These are phyloP conservation scores for Diaprepes abbreviatus DNA, from an alignment of 2,888 invertebrate species.

Conservation along the genomic window DNA sequence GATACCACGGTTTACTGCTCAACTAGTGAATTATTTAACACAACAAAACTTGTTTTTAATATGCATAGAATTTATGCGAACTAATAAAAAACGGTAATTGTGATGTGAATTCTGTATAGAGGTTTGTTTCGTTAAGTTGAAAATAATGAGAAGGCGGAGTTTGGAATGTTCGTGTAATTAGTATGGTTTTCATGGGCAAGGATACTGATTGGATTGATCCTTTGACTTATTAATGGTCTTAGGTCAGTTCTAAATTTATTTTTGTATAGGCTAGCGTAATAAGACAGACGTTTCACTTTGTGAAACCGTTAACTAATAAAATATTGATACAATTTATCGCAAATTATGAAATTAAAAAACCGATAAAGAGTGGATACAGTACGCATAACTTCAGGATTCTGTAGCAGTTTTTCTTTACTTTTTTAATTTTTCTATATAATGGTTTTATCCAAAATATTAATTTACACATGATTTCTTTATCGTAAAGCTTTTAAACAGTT, in stretches of 20 bases:
- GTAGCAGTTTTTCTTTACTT: too few species aligned
- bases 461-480: too few species aligned
- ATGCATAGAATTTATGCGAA: constrained; percentile 6
- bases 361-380: too few species aligned
- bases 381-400: too few species aligned
- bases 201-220: not conserved
- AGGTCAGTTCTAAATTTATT: not conserved
- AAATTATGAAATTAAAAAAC: too few species aligned
- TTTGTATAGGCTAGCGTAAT: not conserved
- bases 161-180: constrained; percentile 2
- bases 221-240: not conserved
- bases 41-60: constrained; percentile 38
- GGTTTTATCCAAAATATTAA: too few species aligned
- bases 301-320: not conserved
- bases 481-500: too few species aligned
- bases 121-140: not conserved
- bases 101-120: constrained; percentile 17
- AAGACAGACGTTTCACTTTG: not conserved
- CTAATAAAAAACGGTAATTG: not conserved
- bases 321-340: too few species aligned
- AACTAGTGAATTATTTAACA: constrained; percentile 27
- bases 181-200: not conserved
- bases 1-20: not conserved
- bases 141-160: constrained; percentile 10
- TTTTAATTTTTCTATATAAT: too few species aligned